A percentile compares a stretch with the other conserved stretches of the same genome.
phyloP scores from a whole-genome alignment of 2,888 invertebrate species.

The Nebria brevicollis region DNA sequence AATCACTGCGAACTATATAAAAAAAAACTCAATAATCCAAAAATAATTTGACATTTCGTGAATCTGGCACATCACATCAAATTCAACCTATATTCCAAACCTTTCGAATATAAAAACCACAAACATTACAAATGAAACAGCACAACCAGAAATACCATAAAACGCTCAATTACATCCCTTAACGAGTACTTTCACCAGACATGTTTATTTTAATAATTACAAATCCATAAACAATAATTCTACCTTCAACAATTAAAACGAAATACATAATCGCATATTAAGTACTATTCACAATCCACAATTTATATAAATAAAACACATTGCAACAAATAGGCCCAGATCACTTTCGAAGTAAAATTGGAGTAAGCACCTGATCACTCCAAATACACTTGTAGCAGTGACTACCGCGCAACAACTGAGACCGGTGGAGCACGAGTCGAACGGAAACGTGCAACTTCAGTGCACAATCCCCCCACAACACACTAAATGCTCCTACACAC shows the following conservation, averaged over 20 bases:
- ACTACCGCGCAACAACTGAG: constrained; percentile 1
- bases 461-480: background rate
- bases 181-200: background rate
- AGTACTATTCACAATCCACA: background rate
- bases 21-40: background rate
- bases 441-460: background rate
- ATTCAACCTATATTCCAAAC: background rate
- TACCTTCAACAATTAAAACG: background rate
- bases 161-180: too few species aligned
- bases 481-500: background rate
- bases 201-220: background rate
- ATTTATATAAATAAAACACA: background rate
- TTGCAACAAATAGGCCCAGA: background rate
- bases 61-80: background rate
- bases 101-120: background rate
- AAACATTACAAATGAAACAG: background rate
- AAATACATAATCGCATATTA: background rate
- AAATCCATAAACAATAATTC: background rate
- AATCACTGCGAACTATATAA: background rate
- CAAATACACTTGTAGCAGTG: background rate
- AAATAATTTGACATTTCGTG: constrained; percentile 1
- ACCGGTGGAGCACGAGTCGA: background rate
- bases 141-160: too few species aligned
- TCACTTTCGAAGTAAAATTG: background rate
- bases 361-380: background rate